phyloP scores from a whole-genome alignment of 2,797 vertebrate species.

The Fundulus diaphanus region DNA sequence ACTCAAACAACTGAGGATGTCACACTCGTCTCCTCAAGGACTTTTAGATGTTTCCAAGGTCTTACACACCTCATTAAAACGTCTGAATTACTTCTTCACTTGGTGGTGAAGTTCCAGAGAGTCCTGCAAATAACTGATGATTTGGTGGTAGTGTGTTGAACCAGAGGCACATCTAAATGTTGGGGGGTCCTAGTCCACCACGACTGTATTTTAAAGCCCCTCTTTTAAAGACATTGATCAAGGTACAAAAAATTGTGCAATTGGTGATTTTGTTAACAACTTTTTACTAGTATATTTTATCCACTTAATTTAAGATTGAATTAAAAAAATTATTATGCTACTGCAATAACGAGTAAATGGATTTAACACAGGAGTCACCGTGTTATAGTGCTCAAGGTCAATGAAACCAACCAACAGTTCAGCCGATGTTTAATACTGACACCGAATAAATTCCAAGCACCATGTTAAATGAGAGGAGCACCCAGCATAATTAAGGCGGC shows the following conservation, averaged over 20 bases:
- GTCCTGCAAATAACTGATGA: no score
- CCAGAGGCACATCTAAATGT: neutral
- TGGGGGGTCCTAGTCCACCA: neutral
- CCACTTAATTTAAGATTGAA: neutral
- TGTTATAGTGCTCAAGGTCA: neutral
- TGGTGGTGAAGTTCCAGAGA: no score
- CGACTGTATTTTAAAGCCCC: neutral
- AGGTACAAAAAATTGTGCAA: neutral
- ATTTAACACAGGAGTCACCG: neutral
- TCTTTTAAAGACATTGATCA: neutral
- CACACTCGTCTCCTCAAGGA: neutral
- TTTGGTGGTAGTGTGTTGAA: no score
- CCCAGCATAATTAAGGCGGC: slow-evolving; percentile 4
- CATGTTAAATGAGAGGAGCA: neutral
- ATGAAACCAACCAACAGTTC: neutral
- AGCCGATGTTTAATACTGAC: neutral
- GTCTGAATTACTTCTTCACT: no score
- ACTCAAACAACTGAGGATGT: neutral
- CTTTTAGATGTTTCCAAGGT: neutral
- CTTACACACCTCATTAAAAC: neutral
- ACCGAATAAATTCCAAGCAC: neutral
- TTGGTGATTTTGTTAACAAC: neutral
- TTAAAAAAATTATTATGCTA: neutral
- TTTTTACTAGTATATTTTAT: neutral
- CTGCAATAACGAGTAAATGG: neutral